A percentile compares a stretch with the other conserved stretches of the same genome.
Conservation (phyloP, 1,140 invertebrate species). For the Catajapyx aquilonaris region DNA sequence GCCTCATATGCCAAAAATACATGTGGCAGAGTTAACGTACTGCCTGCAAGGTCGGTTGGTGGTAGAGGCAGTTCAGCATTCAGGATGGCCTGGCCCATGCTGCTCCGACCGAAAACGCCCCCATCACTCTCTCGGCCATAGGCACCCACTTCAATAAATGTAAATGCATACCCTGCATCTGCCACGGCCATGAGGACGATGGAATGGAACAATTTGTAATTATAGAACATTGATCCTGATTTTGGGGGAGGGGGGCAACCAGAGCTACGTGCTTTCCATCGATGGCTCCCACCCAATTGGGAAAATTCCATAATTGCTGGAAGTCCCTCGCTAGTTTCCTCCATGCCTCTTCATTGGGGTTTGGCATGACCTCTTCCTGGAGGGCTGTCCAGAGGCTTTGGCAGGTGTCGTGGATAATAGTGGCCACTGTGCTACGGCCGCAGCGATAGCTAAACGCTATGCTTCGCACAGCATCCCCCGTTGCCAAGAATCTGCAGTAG, state of each 20-base stretch:
- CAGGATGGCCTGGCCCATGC: no score
- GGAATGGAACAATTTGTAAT: constrained; percentile 23
- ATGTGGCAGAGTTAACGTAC: no score
- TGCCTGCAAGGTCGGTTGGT: no score
- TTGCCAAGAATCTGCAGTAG: no score
- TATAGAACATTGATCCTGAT: constrained; percentile 20
- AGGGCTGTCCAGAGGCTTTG: no score
- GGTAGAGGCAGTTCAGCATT: no score
- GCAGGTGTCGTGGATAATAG: no score
- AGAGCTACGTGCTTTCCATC: constrained; percentile 19
- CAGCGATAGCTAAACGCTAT: no score
- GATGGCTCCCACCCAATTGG: constrained; percentile 16
- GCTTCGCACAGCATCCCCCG: no score
- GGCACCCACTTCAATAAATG: constrained; percentile 21
- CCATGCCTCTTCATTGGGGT: constrained; percentile 14
- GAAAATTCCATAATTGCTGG: constrained; percentile 15
- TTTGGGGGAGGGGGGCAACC: constrained; percentile 9
- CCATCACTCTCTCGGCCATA: constrained; percentile 22
- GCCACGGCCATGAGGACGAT: constrained; percentile 23
- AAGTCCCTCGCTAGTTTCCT: constrained; percentile 13
- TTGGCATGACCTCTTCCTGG: constrained; percentile 11
- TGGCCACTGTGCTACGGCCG: no score
- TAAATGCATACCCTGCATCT: constrained; percentile 23
- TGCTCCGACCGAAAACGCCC: no score
- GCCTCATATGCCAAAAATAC: constrained; percentile 19